Conservation (phyloP, 53 echinoderm and acorn worm genomes). For the Crossaster papposus region DNA sequence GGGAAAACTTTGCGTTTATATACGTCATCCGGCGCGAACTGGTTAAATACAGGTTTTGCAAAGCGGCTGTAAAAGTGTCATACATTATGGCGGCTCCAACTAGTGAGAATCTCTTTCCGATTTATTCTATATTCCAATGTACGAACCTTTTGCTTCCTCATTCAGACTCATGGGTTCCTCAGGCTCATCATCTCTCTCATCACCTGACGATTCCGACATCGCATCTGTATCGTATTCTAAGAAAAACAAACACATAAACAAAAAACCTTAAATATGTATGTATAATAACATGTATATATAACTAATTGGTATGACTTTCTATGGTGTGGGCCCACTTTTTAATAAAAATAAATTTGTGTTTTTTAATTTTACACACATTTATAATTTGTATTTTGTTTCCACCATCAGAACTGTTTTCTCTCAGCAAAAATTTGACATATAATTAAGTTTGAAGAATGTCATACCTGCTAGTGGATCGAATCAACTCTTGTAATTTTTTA, state of each 20-base stretch:
- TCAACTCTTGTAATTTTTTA: not conserved
- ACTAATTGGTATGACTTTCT: too few relatives aligned
- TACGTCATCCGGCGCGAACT: too few relatives aligned
- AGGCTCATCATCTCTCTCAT: not conserved
- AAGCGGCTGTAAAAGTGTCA: conserved; percentile 1
- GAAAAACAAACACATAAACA: not conserved
- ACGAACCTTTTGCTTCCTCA: not conserved
- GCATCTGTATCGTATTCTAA: conserved; percentile 8
- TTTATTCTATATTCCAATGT: not conserved
- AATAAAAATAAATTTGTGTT: too few relatives aligned
- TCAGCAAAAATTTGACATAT: too few relatives aligned
- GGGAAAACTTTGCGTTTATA: too few relatives aligned
- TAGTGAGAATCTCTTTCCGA: not conserved
- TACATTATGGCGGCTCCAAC: not conserved
- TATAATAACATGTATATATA: not conserved
- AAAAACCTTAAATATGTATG: not conserved
- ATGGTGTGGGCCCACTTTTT: too few relatives aligned
- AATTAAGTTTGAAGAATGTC: not conserved
- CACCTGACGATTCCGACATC: not conserved
- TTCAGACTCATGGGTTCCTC: not conserved
- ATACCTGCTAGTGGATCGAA: not conserved
- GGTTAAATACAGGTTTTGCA: not conserved
- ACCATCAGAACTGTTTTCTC: too few relatives aligned
- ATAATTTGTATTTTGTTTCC: too few relatives aligned
- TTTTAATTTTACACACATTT: too few relatives aligned